Conservation (phyloP, 2,797 vertebrate genomes). For the Limnodromus scolopaceus region DNA sequence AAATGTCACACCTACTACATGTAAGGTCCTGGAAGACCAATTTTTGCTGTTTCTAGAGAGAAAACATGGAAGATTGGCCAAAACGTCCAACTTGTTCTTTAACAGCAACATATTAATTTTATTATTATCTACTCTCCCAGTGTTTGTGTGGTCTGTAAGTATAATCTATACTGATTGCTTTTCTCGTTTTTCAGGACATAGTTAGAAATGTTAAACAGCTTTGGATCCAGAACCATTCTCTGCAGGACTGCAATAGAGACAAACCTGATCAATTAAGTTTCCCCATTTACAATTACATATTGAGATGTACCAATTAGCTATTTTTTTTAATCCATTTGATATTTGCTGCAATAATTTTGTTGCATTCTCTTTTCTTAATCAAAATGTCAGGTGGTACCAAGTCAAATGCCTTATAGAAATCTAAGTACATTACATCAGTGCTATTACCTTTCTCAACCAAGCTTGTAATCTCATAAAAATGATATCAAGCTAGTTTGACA, state of each 20-base stretch:
- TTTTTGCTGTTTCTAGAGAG: neutral
- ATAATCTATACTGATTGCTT: neutral
- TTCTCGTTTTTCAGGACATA: neutral
- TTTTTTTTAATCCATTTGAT: neutral
- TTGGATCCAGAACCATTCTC: neutral
- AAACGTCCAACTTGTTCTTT: neutral
- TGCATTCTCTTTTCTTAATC: conserved; percentile 26
- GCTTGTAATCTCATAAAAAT: conserved; percentile 71
- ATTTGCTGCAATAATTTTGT: conserved; percentile 26
- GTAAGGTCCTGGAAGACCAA: neutral
- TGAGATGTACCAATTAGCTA: neutral
- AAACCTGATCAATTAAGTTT: neutral
- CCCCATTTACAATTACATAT: neutral
- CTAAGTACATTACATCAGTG: conserved; percentile 54
- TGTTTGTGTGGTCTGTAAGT: neutral
- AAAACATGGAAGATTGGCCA: neutral
- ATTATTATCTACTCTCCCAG: neutral
- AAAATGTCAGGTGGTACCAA: conserved; percentile 38
- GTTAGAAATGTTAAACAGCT: neutral
- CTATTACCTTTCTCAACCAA: conserved; percentile 68
- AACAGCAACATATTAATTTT: neutral
- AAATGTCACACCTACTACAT: neutral
- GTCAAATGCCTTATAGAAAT: conserved; percentile 60
- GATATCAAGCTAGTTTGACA: conserved; percentile 67
- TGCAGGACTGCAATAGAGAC: neutral